Evolutionary conservation across 2,113 vertebrate genomes (phyloP), one percentile per base, ranked within the genome.

Genomic region (Bambusicola thoracicus): DNA sequence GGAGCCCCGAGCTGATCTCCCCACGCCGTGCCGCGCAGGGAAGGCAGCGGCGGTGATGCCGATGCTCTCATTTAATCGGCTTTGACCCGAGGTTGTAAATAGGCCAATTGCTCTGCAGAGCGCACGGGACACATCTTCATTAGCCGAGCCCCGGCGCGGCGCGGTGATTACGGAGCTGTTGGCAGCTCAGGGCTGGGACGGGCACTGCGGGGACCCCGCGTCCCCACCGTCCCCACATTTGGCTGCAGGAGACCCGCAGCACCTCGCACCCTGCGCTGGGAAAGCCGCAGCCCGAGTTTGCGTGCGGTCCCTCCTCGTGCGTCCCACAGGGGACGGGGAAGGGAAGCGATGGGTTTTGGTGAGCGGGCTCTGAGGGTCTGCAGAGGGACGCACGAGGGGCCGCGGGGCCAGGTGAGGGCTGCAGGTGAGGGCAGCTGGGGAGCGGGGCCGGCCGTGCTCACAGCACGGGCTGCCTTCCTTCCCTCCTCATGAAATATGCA

Each of bases 401-500:
- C 7, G n/a, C 8, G 34, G 55, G 41, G 24, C 17, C 12, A 14
- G 68, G n/a, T n/a, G n/a, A n/a, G n/a, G 46, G 25, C 17, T 70
- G 46, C 36, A 19, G 21, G 48, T 27, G 32, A 38, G 48, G 17
- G 17, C 40, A 17, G 32, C 30, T 32, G 72, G 40, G 46, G 22
- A 38, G 68, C n/a, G 34, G 32, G 32, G n/a, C 61, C 81, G 6
- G 0, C 77, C 0, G 2, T 0, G 13, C 53, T 85, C 62, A 43
- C 76, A 56, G 78, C 75, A 38, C 75, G 49, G 89, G 78, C 75
- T 83, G 0, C 1, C 72, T 21, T 90, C 61, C 68, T 65, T 53
- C 78, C 61, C 41, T 69, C 5, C 59, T 92, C 89, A 92, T 84
- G 46, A 96, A 97, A 94, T 85, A 96, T 75, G 92, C 81, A 92